Base-by-base conservation (phyloP, 2,797 vertebrate species). In the Erethizon dorsatum region DNA sequence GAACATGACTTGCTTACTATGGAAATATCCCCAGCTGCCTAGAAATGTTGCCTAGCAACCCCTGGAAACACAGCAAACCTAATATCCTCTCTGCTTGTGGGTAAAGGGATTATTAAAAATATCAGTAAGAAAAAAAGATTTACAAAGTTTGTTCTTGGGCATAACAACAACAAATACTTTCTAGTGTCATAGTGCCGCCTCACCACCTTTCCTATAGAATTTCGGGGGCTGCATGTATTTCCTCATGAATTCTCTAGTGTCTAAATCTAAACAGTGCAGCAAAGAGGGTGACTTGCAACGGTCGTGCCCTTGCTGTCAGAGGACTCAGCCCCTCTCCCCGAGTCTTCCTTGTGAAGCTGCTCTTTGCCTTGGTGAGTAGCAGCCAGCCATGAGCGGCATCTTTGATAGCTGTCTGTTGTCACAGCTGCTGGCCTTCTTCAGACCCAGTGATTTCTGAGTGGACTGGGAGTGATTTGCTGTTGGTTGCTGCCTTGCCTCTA, bases 41-140 rank as follows among this genome's bases (percentile, higher is more conserved):
- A 97, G 91, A 97, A 97, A 95, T 7, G 98, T 98, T 98, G 98
- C 98, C 96, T 98, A 98, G 98, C 98, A 98, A 98, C 98, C 71
- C 56, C 92, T 92, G 94, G 90, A 96, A 97, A 97, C 6, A 95
- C 97, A 97, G 94, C 93, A 97, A 96, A 97, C 86, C 97, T 96
- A 97, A 96, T 97, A 97, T 98, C 84, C n/a, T 94, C 92, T 96
- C 79, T 20, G 96, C 97, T 98, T 92, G 79, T 97, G 96, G 96
- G 96, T 97, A 97, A 96, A 97, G 57, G 54, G 92, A 91, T 97
- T 98, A 97, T 98, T 97, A 97, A 97, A 97, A 97, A 97, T 96
- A 97, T 90, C 90, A 89, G 88, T 96, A 92, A 61, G 67, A 88
- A 88, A 91, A 93, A 94, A 96, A 92, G 63, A 57, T 67, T 56